These are phyloP conservation scores for Notarius quadriscutis DNA, from an alignment of 2,113 vertebrate genomes.

Conservation along the genomic window DNA sequence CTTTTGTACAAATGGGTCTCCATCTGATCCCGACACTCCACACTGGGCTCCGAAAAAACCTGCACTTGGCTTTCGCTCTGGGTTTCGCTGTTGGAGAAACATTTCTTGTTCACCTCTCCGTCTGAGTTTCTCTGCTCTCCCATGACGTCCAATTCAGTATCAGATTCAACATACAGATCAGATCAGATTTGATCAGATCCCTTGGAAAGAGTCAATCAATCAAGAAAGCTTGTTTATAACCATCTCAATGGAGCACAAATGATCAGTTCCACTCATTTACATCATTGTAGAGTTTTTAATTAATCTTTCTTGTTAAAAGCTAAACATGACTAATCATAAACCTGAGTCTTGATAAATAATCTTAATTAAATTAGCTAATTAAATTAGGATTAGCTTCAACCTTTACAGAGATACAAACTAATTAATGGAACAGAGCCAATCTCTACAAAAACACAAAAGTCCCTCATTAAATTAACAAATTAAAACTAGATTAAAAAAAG, in stretches of 20 bases:
- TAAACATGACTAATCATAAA: neutral
- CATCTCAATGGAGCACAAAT: neutral
- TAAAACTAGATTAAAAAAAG: neutral
- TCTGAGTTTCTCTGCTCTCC: constrained; percentile 12
- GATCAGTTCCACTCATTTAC: neutral
- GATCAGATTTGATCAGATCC: constrained; percentile 1
- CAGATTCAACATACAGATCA: constrained; percentile 9
- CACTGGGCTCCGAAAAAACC: neutral
- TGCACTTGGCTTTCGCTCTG: neutral
- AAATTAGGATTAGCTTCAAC: neutral
- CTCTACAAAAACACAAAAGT: neutral
- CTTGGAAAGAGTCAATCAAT: neutral
- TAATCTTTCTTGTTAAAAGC: neutral
- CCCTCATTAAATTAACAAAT: neutral
- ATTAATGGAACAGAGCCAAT: neutral
- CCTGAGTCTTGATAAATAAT: neutral
- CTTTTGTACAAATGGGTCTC: constrained; percentile 72
- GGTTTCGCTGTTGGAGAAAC: neutral
- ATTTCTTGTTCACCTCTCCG: neutral
- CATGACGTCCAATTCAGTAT: constrained; percentile 13
- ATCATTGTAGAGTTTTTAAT: neutral
- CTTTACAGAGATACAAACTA: neutral
- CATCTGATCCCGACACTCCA: neutral
- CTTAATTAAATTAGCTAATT: neutral
- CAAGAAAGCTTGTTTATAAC: neutral